Evolutionary conservation across 2,797 vertebrate species (phyloP), one percentile per base, ranked within the genome.

Genomic region (Paguma larvata): DNA sequence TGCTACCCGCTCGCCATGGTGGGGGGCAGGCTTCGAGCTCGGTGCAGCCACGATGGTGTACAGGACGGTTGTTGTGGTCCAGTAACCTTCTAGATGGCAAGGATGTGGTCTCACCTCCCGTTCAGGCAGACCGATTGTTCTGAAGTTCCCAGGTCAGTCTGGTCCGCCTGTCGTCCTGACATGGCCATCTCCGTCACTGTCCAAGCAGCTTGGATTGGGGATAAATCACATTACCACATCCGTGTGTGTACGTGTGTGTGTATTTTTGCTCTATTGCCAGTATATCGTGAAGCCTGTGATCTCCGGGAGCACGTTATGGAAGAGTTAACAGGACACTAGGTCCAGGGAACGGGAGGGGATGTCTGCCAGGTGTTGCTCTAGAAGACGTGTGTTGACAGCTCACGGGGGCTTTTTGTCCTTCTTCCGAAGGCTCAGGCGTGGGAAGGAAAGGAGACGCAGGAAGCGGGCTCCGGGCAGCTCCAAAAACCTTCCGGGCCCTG

Each of bases 191-290:
- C 4, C 6, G 48, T 27, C 41, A 9, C 4, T 34, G 8, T 25
- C 16, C 32, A 13, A 3, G 34, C 7, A 6, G 27, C 21, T 41
- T 30, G 32, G n/a, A 23, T 38, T 75, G 48, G 32, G 51, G 25
- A 30, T 25, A 27, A 25, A 53, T 27, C 48, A 4, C 2, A 11
- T 53, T 3, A 1, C 30, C 3, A 0, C 15, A 0, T 1, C 0
- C 7, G 6, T 32, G 32, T 59, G 56, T 23, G 11, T 2, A 2
- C 2, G 7, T 48, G 27, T 16, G 5, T 3, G 1, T 86, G 34
- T 16, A 27, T 56, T 83, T 65, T 12, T 72, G 7, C 32, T 15
- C 84, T 63, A 5, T 51, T 63, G 18, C 15, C n/a, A 65, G 38
- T 34, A 3, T 14, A 6, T 27, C 56, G 32, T 0, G 2, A 46